Conservation (phyloP, 2,797 vertebrate genomes). For the Numenius phaeopus region DNA sequence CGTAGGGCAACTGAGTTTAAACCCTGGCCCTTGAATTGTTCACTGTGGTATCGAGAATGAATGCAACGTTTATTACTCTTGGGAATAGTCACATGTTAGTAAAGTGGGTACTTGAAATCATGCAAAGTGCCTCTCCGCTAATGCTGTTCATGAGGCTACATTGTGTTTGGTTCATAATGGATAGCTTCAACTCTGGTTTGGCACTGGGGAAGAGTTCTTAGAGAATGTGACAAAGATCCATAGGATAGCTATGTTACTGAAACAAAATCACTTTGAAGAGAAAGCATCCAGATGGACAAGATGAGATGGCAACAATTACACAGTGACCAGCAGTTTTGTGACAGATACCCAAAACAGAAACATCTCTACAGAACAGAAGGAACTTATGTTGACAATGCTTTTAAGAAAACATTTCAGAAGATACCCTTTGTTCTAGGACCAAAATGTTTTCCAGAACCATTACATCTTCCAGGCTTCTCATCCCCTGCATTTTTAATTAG, state of each 20-base stretch:
- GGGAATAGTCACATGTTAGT: neutral
- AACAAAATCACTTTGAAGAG: neutral
- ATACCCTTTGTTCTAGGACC: neutral
- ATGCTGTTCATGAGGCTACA: neutral
- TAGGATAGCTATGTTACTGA: neutral
- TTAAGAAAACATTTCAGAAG: conserved; percentile 37
- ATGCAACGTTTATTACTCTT: neutral
- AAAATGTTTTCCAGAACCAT: conserved; percentile 8
- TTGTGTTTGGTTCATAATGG: neutral
- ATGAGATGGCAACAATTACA: neutral
- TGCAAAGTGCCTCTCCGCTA: neutral
- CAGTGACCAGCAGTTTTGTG: neutral
- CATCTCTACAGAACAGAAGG: neutral
- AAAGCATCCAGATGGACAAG: neutral
- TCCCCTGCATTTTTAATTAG: conserved; percentile 56
- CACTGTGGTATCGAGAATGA: neutral
- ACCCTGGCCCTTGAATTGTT: neutral
- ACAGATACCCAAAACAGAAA: neutral
- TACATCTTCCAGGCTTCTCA: neutral
- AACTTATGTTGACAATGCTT: neutral
- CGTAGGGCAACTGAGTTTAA: neutral
- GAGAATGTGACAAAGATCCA: neutral
- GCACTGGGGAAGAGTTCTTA: neutral
- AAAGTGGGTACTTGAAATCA: conserved; percentile 31
- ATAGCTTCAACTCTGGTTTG: neutral